Evolutionary conservation across 2,888 invertebrate genomes (phyloP).

Genomic region (Eubasilissa splendida): DNA sequence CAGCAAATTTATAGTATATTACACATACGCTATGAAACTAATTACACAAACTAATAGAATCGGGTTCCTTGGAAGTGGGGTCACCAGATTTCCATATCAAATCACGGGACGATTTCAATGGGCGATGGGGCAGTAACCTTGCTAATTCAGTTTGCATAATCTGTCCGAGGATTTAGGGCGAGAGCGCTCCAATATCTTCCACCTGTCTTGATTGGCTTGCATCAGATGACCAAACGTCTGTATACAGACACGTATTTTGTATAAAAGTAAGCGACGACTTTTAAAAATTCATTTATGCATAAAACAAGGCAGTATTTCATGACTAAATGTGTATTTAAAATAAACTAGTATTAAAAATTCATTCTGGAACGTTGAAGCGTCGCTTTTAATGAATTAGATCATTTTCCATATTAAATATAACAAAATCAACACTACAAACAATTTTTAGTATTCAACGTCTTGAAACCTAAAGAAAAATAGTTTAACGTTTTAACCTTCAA

Average conservation of each 20-base stretch:
- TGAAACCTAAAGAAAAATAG: too few relatives aligned
- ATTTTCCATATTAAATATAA: too few relatives aligned
- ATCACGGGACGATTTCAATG: slow-evolving; percentile 31
- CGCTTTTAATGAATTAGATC: too few relatives aligned
- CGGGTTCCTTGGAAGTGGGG: slow-evolving; percentile 8
- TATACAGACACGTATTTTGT: neutral
- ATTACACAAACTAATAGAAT: slow-evolving; percentile 12
- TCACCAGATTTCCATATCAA: slow-evolving; percentile 26
- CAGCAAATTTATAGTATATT: neutral
- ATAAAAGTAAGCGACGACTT: too few relatives aligned
- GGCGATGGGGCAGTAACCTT: slow-evolving; percentile 31
- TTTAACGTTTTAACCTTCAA: too few relatives aligned
- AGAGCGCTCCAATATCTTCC: slow-evolving; percentile 48
- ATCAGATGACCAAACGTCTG: neutral
- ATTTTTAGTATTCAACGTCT: too few relatives aligned
- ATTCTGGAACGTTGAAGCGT: too few relatives aligned
- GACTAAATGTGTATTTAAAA: too few relatives aligned
- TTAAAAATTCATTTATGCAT: too few relatives aligned
- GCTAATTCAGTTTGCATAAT: slow-evolving; percentile 57
- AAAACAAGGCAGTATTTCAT: too few relatives aligned
- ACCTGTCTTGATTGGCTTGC: slow-evolving; percentile 42
- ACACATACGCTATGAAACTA: slow-evolving; percentile 10
- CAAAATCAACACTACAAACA: too few relatives aligned
- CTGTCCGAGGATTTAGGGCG: slow-evolving; percentile 52
- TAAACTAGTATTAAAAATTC: too few relatives aligned